A percentile compares a stretch with the other conserved stretches of the same genome.
Evolutionary conservation across 2,888 invertebrate species (phyloP).

Genomic region (Cetonia aurata): DNA sequence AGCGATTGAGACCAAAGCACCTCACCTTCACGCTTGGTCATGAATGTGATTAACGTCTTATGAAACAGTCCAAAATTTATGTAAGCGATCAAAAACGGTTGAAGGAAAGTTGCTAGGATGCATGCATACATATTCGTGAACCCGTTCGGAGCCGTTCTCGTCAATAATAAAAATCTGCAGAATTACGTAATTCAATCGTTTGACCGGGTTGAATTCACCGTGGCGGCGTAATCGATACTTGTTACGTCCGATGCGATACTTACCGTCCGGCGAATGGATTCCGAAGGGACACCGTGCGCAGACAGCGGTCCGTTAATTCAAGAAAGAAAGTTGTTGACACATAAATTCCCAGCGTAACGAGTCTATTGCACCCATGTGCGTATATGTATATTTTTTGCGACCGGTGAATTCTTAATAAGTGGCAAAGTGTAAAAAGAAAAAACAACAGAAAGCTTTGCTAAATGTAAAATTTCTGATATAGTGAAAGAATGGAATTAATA

Average conservation of each 20-base stretch:
- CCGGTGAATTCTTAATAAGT: neutral
- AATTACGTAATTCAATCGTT: slow-evolving; percentile 14
- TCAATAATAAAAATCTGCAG: neutral
- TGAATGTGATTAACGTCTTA: slow-evolving; percentile 28
- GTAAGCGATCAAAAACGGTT: slow-evolving; percentile 17
- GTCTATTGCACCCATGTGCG: slow-evolving; percentile 1
- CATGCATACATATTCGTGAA: neutral
- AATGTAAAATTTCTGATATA: too few species aligned
- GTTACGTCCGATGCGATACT: neutral
- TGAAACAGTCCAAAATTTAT: slow-evolving; percentile 13
- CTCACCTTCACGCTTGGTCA: too few species aligned
- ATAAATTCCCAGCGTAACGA: slow-evolving; percentile 14
- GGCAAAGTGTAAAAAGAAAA: too few species aligned
- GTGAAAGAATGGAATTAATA: too few species aligned
- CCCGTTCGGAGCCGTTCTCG: neutral
- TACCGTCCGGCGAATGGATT: slow-evolving; percentile 14
- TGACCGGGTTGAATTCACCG: slow-evolving; percentile 8
- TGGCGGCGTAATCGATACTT: neutral
- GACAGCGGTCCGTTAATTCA: slow-evolving; percentile 3
- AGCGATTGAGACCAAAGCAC: too few species aligned
- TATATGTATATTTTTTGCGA: slow-evolving; percentile 8
- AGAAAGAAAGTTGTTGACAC: slow-evolving; percentile 28
- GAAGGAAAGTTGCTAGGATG: slow-evolving; percentile 16
- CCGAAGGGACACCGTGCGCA: slow-evolving; percentile 4
- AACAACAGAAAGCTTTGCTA: too few species aligned